Evolutionary conservation across 2,113 vertebrate genomes (phyloP), one percentile per base, ranked within the genome.

Genomic region (Ursus arctos): DNA sequence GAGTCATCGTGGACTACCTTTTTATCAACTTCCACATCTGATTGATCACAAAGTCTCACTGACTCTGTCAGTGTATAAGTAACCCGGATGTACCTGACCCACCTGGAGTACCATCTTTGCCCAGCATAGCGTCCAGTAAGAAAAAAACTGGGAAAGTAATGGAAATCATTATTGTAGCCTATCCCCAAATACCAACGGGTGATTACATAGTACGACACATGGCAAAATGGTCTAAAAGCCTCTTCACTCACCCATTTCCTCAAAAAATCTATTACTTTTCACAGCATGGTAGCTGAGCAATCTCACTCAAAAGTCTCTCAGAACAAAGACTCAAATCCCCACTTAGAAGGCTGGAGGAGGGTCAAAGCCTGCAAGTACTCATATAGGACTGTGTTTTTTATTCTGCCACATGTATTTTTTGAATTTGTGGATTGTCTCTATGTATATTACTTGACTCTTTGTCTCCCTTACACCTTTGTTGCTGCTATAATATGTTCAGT

Each of bases 171-270:
- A 65, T 69, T 88, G 33, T 47, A n/a, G 19, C 63, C 59, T 87
- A 28, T 16, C 24, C 72, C 15, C 33, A 19, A 88, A 92, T 81
- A 71, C 31, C 51, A 82, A 71, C 57, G 43, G 36, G 33, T 61
- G 33, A 65, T 77, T 86, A 71, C 7, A n/a, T 31, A 85, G 36
- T 6, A 36, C 12, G 14, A 77, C 9, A 14, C 55, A 84, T 4
- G 88, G 40, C 5, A 83, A 77, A 97, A 88, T 94, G 40, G 10
- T 85, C 53, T 94, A 74, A 80, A 88, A 88, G 43, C 18, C 55
- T 88, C 77, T 74, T 91, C 10, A 47, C 21, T 49, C 22, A 92
- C 61, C 1, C 49, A 77, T 77, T 96, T 82, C 31, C 16, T 94
- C 1, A 67, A 86, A 88, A 88, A 74, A 65, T 16, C 33, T 7